These are phyloP conservation scores for Uromys caudimaculatus DNA, from an alignment of 2,797 vertebrate genomes.

Conservation along the genomic window DNA sequence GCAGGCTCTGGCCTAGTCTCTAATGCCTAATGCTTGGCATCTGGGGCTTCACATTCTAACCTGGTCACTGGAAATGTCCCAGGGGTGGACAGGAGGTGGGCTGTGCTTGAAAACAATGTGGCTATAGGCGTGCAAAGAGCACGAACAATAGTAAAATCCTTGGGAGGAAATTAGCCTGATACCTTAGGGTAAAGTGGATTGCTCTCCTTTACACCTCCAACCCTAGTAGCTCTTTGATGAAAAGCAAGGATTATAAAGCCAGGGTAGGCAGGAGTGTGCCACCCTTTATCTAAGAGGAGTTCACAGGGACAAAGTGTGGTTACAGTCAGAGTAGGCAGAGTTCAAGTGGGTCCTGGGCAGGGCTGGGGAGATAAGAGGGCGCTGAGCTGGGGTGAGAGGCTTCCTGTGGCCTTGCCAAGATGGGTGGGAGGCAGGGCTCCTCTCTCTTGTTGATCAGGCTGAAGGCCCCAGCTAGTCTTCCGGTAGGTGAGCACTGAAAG, in stretches of 20 bases:
- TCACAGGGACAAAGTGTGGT: not conserved
- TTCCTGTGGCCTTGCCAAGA: not conserved
- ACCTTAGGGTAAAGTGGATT: not conserved
- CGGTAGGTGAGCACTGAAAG: not conserved
- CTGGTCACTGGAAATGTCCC: not conserved
- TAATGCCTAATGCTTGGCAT: not conserved
- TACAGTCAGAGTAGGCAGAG: not conserved
- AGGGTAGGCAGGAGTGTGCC: not conserved
- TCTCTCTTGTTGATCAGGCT: not conserved
- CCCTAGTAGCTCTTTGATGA: not conserved
- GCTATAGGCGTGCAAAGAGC: not conserved
- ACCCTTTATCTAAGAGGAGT: not conserved
- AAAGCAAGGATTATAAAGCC: not conserved
- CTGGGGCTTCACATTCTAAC: not conserved
- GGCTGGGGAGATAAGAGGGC: not conserved
- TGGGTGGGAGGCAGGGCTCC: not conserved
- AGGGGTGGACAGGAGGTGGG: not conserved
- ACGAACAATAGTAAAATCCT: not conserved
- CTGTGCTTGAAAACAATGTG: not conserved
- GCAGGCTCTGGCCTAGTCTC: not conserved
- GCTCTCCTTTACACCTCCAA: not conserved
- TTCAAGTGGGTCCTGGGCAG: not conserved
- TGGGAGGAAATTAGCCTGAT: conserved; percentile 8
- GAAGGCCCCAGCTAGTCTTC: not conserved
- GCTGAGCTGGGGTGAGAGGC: not conserved